A percentile compares a stretch with the other conserved stretches of the same genome.
phyloP scores from a whole-genome alignment of 2,888 invertebrate species.

The Perizoma flavofasciatum region DNA sequence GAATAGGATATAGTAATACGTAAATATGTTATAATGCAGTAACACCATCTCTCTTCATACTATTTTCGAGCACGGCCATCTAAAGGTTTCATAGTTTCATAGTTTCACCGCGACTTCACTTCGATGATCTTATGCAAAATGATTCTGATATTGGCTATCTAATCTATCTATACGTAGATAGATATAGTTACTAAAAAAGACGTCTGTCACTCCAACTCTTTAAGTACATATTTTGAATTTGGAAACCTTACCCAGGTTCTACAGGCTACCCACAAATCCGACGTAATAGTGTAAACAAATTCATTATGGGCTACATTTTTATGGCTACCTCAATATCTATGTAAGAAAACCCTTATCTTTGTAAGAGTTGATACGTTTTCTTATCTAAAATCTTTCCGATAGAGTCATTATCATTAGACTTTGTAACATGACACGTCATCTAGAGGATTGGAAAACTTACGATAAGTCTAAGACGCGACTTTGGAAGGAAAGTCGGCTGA shows the following conservation, averaged over 20 bases:
- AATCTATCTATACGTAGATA: no score
- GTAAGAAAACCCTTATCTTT: constrained; percentile 27
- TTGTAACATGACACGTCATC: constrained; percentile 42
- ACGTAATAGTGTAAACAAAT: constrained; percentile 30
- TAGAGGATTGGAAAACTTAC: constrained; percentile 27
- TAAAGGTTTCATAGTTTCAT: no score
- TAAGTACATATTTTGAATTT: no score
- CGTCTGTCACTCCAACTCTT: no score
- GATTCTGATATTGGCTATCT: no score
- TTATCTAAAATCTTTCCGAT: constrained; percentile 37
- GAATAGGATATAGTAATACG: no score
- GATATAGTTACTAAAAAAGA: no score
- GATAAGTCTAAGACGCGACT: constrained; percentile 9
- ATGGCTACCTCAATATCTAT: constrained; percentile 34
- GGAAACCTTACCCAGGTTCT: not conserved
- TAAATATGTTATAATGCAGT: no score
- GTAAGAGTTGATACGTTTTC: constrained; percentile 2
- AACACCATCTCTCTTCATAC: no score
- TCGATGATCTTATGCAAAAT: no score
- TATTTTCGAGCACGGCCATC: no score
- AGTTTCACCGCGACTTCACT: no score
- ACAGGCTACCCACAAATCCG: constrained; percentile 10
- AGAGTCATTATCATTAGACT: constrained; percentile 49
- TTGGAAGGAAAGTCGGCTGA: not conserved
- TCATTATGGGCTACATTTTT: constrained; percentile 34